Percentiles rank a stretch among this genome's conserved stretches.
Conservation (phyloP, 2,888 invertebrate genomes). For the Busseola fusca region DNA sequence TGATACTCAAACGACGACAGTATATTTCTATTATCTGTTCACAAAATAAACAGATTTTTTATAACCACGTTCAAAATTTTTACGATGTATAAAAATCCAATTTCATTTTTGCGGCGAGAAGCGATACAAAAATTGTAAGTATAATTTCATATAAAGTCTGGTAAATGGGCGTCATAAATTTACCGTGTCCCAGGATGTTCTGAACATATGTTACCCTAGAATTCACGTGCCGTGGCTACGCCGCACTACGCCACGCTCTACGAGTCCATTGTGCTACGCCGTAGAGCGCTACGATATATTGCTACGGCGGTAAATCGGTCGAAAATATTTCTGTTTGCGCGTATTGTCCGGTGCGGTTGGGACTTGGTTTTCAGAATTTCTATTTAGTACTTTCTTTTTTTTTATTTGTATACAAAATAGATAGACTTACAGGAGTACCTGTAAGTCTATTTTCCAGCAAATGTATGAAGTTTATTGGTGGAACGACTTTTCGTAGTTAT, state of each 20-base stretch:
- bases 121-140: slow-evolving; percentile 36
- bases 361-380: slow-evolving; percentile 55
- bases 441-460: slow-evolving; percentile 36
- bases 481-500: not conserved
- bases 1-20: not conserved
- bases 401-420: slow-evolving; percentile 41
- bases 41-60: slow-evolving; percentile 11
- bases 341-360: slow-evolving; percentile 60
- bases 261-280: slow-evolving; percentile 73
- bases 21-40: not conserved
- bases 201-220: slow-evolving; percentile 61
- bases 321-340: slow-evolving; percentile 66
- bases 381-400: slow-evolving; percentile 25
- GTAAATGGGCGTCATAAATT: slow-evolving; percentile 60
- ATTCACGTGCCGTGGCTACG: slow-evolving; percentile 63
- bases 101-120: slow-evolving; percentile 28
- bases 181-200: slow-evolving; percentile 54
- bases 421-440: no score
- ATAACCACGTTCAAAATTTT: slow-evolving; percentile 14
- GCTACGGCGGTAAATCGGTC: slow-evolving; percentile 67
- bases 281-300: slow-evolving; percentile 69
- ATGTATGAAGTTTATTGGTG: slow-evolving; percentile 14
- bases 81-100: slow-evolving; percentile 30
- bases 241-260: slow-evolving; percentile 65
- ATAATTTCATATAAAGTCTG: slow-evolving; percentile 39